A percentile compares a stretch with the other conserved stretches of the same genome.
Conservation (phyloP, 2,888 invertebrate species). For the Meliscaeva auricollis region DNA sequence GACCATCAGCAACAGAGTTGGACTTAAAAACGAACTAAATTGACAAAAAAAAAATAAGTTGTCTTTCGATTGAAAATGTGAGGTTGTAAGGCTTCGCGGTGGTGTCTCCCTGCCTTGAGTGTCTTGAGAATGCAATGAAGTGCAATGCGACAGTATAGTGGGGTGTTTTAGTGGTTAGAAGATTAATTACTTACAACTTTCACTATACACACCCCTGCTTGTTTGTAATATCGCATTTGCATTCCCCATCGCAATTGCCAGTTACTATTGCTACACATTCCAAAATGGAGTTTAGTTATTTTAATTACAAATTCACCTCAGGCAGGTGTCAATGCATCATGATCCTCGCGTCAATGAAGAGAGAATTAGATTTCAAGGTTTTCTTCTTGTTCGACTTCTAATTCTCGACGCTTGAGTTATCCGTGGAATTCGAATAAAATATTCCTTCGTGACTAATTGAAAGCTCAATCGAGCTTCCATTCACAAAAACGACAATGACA, state of each 20-base stretch:
- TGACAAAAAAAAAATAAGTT: slow-evolving; percentile 16
- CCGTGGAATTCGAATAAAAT: slow-evolving; percentile 37
- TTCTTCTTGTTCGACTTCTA: not conserved
- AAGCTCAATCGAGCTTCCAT: slow-evolving; percentile 64
- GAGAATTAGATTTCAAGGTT: slow-evolving; percentile 62
- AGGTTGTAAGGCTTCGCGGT: slow-evolving; percentile 72
- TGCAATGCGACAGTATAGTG: slow-evolving; percentile 66
- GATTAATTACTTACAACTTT: slow-evolving; percentile 74
- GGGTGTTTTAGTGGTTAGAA: slow-evolving; percentile 73
- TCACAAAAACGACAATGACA: slow-evolving; percentile 34
- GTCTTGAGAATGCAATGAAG: slow-evolving; percentile 61
- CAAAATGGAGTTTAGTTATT: slow-evolving; percentile 22
- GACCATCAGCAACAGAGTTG: slow-evolving; percentile 52
- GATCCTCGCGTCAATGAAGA: not conserved
- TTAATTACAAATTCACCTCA: slow-evolving; percentile 46
- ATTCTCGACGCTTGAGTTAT: slow-evolving; percentile 21
- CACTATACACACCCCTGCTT: slow-evolving; percentile 48
- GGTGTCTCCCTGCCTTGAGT: slow-evolving; percentile 58
- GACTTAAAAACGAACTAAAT: not conserved
- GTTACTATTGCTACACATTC: slow-evolving; percentile 5
- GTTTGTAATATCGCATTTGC: slow-evolving; percentile 27
- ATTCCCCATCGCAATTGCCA: not conserved
- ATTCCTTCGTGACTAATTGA: slow-evolving; percentile 62
- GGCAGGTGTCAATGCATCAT: slow-evolving; percentile 62
- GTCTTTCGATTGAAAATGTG: slow-evolving; percentile 28